Evolutionary conservation across 2,888 invertebrate genomes (phyloP).

Genomic region (Steromphala cineraria): DNA sequence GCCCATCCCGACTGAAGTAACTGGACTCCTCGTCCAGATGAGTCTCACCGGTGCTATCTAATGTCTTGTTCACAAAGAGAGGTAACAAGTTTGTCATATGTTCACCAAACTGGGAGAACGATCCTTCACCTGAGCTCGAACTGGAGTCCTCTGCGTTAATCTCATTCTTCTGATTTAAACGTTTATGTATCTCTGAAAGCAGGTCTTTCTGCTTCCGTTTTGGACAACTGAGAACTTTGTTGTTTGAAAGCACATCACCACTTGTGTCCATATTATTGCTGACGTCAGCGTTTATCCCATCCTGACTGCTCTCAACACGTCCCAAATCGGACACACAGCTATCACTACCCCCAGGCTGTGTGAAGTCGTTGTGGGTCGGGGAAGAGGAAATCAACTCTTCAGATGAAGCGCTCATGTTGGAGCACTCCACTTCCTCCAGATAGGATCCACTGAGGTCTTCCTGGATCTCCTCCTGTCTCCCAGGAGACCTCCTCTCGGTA

Average conservation of each 20-base stretch:
- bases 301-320: not conserved
- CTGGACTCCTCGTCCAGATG: constrained; percentile 32
- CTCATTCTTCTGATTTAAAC: not conserved
- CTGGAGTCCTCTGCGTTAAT: constrained; percentile 3
- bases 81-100: constrained; percentile 21
- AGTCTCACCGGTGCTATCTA: constrained; percentile 16
- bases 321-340: not conserved
- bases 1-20: constrained; percentile 32
- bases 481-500: not conserved
- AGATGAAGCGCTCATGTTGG: not conserved
- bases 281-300: constrained; percentile 28
- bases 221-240: not conserved
- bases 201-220: not conserved
- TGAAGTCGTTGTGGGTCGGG: not conserved
- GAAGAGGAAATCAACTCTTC: constrained; percentile 1
- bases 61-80: not conserved
- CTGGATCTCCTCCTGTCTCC: not conserved
- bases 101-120: constrained; percentile 20
- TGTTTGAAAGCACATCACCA: not conserved
- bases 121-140: constrained; percentile 1
- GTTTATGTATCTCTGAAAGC: not conserved
- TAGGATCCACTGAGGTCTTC: not conserved
- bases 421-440: not conserved
- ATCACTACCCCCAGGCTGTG: constrained; percentile 17
- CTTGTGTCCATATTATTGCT: constrained; percentile 27